phyloP scores from a whole-genome alignment of 2,113 vertebrate genomes.

The Propithecus coquereli region DNA sequence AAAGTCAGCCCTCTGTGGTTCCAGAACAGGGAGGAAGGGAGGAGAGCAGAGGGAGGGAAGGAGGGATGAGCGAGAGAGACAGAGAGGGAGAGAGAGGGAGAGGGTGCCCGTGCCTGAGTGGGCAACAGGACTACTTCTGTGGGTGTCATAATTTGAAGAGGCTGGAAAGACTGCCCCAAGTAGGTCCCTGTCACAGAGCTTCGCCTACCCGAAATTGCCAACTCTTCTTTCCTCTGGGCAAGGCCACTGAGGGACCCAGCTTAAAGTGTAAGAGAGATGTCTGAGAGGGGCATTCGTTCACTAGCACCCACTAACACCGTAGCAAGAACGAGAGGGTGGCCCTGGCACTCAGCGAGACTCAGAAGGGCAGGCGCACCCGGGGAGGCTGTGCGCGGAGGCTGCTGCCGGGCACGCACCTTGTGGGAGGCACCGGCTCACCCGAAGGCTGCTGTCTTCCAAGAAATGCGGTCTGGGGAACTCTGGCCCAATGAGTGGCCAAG shows the following conservation, averaged over 20 bases:
- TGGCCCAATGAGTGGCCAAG: not conserved
- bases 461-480: not conserved
- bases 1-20: not conserved
- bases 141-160: not conserved
- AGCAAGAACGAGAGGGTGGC: rapidly evolving
- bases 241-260: not conserved
- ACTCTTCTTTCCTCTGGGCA: not conserved
- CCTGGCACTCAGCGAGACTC: not conserved
- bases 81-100: not conserved
- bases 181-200: too few species aligned
- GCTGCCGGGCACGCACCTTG: not conserved
- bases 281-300: not conserved
- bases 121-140: rapidly evolving
- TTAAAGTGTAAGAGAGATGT: rapidly evolving
- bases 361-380: not conserved
- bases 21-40: too few species aligned
- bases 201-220: not conserved
- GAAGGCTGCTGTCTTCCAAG: too few species aligned
- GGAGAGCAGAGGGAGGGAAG: too few species aligned
- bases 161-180: not conserved
- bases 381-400: not conserved
- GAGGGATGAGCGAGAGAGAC: not conserved
- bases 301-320: not conserved
- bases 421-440: rapidly evolving
- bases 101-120: too few species aligned